Percentiles rank a stretch among this genome's conserved stretches.
Conservation (phyloP, 2,113 vertebrate genomes). For the Sebastes fasciatus region DNA sequence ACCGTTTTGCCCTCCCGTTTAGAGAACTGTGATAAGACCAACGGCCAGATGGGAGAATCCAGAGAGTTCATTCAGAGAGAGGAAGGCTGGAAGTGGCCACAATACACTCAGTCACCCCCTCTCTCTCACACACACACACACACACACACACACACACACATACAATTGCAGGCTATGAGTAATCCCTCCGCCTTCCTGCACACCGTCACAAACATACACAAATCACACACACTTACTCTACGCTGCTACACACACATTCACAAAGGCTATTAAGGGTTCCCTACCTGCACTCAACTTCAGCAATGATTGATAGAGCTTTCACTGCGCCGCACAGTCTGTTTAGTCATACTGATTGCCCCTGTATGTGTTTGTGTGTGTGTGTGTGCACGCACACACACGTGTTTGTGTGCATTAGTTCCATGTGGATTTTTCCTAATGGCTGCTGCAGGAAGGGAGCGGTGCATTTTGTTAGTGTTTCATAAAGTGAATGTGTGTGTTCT, state of each 20-base stretch:
- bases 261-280: constrained; percentile 57
- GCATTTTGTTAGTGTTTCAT: constrained; percentile 7
- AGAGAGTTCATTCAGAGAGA: constrained; percentile 3
- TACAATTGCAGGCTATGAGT: constrained; percentile 23
- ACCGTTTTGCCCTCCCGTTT: neutral
- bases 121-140: neutral
- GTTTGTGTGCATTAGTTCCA: constrained; percentile 17
- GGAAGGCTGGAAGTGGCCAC: constrained; percentile 13
- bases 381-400: neutral
- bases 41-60: neutral
- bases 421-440: constrained; percentile 11
- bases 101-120: neutral
- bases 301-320: constrained; percentile 72
- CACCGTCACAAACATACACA: constrained; percentile 25
- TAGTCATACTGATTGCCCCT: constrained; percentile 66
- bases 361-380: constrained; percentile 27
- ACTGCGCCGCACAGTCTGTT: constrained; percentile 61
- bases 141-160: neutral
- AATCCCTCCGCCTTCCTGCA: constrained; percentile 24
- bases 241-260: constrained; percentile 13
- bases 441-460: neutral
- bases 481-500: neutral
- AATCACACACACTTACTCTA: constrained; percentile 21
- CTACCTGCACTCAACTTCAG: constrained; percentile 57
- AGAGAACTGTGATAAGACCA: constrained; percentile 9